Evolutionary conservation across 2,113 vertebrate species (phyloP).

Genomic region (Pachycephala philippinensis): DNA sequence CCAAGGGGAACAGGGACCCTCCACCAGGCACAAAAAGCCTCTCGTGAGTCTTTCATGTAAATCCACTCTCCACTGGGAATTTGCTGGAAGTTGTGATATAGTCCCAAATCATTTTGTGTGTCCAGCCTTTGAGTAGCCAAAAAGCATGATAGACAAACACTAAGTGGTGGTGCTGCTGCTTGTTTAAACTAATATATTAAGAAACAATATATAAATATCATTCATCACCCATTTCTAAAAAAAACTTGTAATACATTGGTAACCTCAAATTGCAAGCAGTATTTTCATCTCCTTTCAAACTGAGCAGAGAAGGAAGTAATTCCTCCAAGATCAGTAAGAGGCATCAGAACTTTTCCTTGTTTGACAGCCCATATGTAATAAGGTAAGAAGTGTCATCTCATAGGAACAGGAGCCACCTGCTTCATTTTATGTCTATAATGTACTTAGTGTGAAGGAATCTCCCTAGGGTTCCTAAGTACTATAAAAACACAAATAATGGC

Average conservation of each 20-base stretch:
- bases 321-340: background rate
- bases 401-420: background rate
- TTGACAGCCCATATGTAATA: background rate
- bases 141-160: background rate
- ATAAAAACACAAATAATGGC: background rate
- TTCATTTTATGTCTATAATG: background rate
- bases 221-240: rapidly evolving
- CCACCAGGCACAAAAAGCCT: background rate
- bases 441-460: background rate
- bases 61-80: background rate
- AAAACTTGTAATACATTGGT: background rate
- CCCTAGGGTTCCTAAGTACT: background rate
- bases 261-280: background rate
- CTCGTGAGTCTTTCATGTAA: rapidly evolving
- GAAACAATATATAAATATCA: no score
- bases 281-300: background rate
- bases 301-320: background rate
- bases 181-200: background rate
- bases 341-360: background rate
- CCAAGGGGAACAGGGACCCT: background rate
- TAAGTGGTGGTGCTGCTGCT: background rate
- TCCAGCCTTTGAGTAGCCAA: background rate
- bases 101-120: background rate
- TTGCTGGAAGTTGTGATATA: background rate
- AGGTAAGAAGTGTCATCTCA: background rate